These are phyloP conservation scores for Macaria liturata DNA, from an alignment of 2,888 invertebrate genomes.

Conservation along the genomic window DNA sequence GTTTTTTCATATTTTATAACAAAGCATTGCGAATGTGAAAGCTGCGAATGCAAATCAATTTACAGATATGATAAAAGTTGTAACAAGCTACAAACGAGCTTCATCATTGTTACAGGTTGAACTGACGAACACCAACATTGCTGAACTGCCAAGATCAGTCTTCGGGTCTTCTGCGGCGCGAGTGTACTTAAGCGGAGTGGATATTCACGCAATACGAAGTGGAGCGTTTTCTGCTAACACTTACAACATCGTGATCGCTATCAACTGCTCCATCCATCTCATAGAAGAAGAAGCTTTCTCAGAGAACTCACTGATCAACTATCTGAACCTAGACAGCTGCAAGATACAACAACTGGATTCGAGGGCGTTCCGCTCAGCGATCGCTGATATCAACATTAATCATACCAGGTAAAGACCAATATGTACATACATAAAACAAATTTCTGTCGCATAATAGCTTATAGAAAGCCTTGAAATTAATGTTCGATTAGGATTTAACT, in stretches of 20 bases:
- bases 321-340: conserved; percentile 84
- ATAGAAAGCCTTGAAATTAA: too few relatives aligned
- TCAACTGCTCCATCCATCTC: conserved; percentile 83
- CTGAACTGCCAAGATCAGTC: conserved; percentile 83
- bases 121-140: conserved; percentile 83
- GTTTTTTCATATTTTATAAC: too few relatives aligned
- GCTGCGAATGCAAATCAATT: too few relatives aligned
- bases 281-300: conserved; percentile 86
- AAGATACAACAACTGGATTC: conserved; percentile 80
- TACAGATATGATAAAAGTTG: too few relatives aligned
- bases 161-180: conserved; percentile 86
- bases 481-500: too few relatives aligned
- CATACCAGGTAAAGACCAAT: conserved; percentile 78
- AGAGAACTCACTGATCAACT: conserved; percentile 83
- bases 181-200: conserved; percentile 76
- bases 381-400: conserved; percentile 85
- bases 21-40: too few relatives aligned
- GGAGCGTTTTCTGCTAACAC: conserved; percentile 87
- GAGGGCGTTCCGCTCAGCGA: conserved; percentile 85
- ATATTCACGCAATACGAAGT: conserved; percentile 80
- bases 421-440: too few relatives aligned
- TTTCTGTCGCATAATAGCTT: too few relatives aligned
- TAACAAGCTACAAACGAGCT: too few relatives aligned
- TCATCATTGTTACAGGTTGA: conserved; percentile 77
- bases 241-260: conserved; percentile 84